Conservation (phyloP, 1,140 invertebrate genomes). For the Philopotamus ludificatus region DNA sequence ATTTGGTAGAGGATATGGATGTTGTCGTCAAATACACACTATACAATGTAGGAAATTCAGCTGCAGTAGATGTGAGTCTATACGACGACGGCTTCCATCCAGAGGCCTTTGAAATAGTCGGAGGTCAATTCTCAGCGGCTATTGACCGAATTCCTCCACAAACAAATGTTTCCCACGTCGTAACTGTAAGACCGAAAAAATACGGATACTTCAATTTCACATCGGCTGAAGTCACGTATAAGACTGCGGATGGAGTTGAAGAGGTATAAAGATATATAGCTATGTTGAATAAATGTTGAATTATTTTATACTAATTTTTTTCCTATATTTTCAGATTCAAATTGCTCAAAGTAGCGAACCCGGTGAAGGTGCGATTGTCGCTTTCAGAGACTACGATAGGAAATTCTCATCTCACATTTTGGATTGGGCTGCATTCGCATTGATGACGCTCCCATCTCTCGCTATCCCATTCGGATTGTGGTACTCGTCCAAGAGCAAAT, state of each 20-base stretch:
- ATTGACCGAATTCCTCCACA: slow-evolving; percentile 89
- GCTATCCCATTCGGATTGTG: slow-evolving; percentile 93
- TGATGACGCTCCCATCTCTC: slow-evolving; percentile 93
- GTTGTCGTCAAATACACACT: slow-evolving; percentile 90
- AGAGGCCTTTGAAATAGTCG: slow-evolving; percentile 83
- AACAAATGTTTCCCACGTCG: slow-evolving; percentile 91
- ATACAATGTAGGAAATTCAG: slow-evolving; percentile 80
- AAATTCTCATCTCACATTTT: slow-evolving; percentile 97
- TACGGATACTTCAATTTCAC: slow-evolving; percentile 97
- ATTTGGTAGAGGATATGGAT: slow-evolving; percentile 97
- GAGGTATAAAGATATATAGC: slow-evolving; percentile 52
- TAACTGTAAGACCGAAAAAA: slow-evolving; percentile 85
- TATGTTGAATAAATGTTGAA: neutral
- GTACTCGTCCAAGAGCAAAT: slow-evolving; percentile 94
- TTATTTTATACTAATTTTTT: neutral
- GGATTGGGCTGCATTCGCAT: slow-evolving; percentile 94
- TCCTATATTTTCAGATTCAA: slow-evolving; percentile 62
- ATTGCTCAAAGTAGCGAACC: slow-evolving; percentile 91
- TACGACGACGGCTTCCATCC: slow-evolving; percentile 87
- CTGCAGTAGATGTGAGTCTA: slow-evolving; percentile 86
- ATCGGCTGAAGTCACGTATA: slow-evolving; percentile 89
- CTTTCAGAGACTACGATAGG: slow-evolving; percentile 94
- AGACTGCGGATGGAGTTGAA: slow-evolving; percentile 72
- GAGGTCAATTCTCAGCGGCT: slow-evolving; percentile 78
- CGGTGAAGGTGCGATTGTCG: slow-evolving; percentile 93